Percentiles rank a stretch among this genome's conserved stretches.
These are phyloP conservation scores for Heterochromis multidens DNA, from an alignment of 2,113 vertebrate species.

Conservation along the genomic window DNA sequence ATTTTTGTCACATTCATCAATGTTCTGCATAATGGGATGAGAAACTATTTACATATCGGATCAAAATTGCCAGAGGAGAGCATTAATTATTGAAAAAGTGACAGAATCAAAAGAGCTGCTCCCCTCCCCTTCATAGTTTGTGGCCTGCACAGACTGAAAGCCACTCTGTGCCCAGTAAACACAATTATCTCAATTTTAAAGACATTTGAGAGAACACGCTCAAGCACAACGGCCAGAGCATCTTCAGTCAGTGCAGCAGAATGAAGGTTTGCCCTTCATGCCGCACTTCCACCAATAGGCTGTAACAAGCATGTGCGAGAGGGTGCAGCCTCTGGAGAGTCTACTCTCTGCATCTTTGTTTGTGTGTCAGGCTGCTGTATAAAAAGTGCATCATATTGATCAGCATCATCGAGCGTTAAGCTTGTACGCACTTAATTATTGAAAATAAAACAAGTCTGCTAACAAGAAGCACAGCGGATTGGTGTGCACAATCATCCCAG, in stretches of 20 bases:
- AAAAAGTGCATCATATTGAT: slow-evolving; percentile 42
- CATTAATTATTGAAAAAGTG: slow-evolving; percentile 77
- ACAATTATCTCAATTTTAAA: slow-evolving; percentile 79
- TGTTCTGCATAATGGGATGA: slow-evolving; percentile 65
- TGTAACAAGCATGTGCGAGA: slow-evolving; percentile 18
- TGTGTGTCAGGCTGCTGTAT: slow-evolving; percentile 4
- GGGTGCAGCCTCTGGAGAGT: slow-evolving; percentile 20
- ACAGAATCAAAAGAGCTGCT: slow-evolving; percentile 69
- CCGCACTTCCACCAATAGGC: slow-evolving; percentile 1
- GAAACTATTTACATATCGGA: slow-evolving; percentile 74
- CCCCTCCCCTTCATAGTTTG: slow-evolving; percentile 48
- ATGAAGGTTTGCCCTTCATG: slow-evolving; percentile 33
- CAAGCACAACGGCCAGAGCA: slow-evolving; percentile 43
- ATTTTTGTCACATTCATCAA: slow-evolving; percentile 70
- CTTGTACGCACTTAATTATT: slow-evolving; percentile 31
- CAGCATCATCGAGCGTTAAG: slow-evolving; percentile 3
- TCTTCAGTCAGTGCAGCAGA: slow-evolving; percentile 27
- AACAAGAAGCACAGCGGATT: slow-evolving; percentile 1
- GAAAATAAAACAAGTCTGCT: slow-evolving; percentile 14
- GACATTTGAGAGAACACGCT: slow-evolving; percentile 29
- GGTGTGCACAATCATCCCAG: background rate
- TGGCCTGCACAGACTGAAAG: slow-evolving; percentile 65
- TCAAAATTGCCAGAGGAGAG: slow-evolving; percentile 70
- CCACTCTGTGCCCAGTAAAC: slow-evolving; percentile 66
- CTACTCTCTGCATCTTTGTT: background rate